phyloP scores from a whole-genome alignment of 2,113 vertebrate species.

The human region DNA sequence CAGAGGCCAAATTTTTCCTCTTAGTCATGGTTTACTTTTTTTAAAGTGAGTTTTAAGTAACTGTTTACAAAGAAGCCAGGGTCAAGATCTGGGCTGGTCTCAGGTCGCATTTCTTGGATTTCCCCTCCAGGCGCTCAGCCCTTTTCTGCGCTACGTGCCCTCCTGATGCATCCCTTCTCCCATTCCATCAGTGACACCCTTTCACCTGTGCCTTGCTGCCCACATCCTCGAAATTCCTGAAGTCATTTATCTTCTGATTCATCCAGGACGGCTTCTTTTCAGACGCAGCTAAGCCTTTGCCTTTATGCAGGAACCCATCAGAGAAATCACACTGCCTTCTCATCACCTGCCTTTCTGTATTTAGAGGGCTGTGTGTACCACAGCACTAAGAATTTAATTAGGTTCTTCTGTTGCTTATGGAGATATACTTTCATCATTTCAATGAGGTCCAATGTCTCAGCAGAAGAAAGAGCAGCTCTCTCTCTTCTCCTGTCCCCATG shows the following conservation, averaged over 20 bases:
- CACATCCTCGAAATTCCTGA: background rate
- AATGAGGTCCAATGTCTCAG: background rate
- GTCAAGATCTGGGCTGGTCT: background rate
- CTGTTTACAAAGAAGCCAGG: background rate
- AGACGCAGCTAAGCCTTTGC: background rate
- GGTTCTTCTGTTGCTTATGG: background rate
- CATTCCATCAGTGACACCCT: fast-evolving
- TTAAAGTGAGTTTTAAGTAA: background rate
- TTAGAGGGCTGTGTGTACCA: fast-evolving
- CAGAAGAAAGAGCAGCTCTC: no score
- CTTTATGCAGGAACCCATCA: fast-evolving
- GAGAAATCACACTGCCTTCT: no score
- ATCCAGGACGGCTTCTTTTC: no score
- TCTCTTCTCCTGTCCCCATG: background rate
- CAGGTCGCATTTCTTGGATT: background rate
- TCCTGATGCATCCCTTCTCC: fast-evolving
- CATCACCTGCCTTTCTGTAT: no score
- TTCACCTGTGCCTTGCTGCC: fast-evolving
- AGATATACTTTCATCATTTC: background rate
- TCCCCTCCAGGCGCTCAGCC: background rate
- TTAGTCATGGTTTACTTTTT: background rate
- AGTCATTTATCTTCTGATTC: background rate
- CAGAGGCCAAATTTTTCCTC: background rate
- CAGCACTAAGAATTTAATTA: no score
- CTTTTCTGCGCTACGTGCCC: fast-evolving